Base-by-base conservation (phyloP, 1,140 invertebrate genomes). In the Psilanteris sp. region DNA sequence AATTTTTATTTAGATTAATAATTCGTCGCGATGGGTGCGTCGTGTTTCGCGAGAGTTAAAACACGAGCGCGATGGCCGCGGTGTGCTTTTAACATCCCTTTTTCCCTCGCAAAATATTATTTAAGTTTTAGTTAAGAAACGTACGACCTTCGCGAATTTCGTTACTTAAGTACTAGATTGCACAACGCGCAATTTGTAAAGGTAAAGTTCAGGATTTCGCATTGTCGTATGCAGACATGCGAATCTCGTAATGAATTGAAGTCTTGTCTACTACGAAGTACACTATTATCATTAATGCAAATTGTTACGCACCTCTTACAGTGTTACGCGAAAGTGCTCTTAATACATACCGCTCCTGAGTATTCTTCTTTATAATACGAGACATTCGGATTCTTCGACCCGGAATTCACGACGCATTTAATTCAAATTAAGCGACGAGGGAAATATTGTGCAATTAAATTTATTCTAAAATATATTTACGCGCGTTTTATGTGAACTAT, bases 201-300 rank as follows among this genome's bases (percentile, higher is more conserved):
- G 66, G 54, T 54, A 61, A 70, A 70, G 66, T 70, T 70, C 44
- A 22, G 36, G 37, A 52, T 44, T 20, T 52, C 37, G 36, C 37
- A 36, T 16, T 70, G 66, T 70, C 54, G 46, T 37, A 52, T 34
- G 44, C 66, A 70, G 54, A 34, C 46, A 44, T n/a, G n/a, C 46
- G 36, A 36, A 43, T 32, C 54, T 31, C 31, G 20, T 70, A 70
- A 70, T 61, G 54, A 70, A 61, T 70, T 52, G 66, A 41, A 39
- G 46, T 44, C 66, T 61, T 10, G 54, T 70, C 66, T 61, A 34
- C 29, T 44, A 15, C 44, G 36, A 9, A 59, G 66, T 22, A 61
- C 5, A 16, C 54, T 61, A 61, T 70, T 70, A 70, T 70, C 66
- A 57, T 70, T 70, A 61, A 48, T 52, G 66, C 26, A 57, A 68